phyloP scores from a whole-genome alignment of 1,140 invertebrate genomes.

The Mizuhopecten yessoensis region DNA sequence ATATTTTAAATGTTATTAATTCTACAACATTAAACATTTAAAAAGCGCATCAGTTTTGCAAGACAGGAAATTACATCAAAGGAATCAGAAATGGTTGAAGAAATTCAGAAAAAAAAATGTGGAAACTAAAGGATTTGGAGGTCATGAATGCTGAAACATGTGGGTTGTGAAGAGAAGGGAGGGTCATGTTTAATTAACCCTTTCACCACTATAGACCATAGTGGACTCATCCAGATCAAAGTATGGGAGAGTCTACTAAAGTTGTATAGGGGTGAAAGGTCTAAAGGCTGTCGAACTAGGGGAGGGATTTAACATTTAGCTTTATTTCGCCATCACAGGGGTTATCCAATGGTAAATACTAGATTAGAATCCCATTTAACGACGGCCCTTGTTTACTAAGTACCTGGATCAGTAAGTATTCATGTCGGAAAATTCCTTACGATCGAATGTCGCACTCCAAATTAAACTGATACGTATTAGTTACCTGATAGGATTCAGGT shows the following conservation, averaged over 20 bases:
- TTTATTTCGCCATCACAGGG: constrained; percentile 18
- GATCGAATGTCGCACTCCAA: constrained; percentile 30
- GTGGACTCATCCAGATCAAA: too few species aligned
- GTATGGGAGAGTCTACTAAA: too few species aligned
- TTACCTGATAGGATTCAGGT: constrained; percentile 38
- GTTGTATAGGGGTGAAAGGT: too few species aligned
- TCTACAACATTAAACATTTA: neutral
- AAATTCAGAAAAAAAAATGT: neutral
- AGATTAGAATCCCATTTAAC: neutral
- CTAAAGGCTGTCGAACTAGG: neutral
- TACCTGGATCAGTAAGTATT: constrained; percentile 18
- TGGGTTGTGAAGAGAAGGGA: neutral
- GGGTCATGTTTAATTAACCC: too few species aligned
- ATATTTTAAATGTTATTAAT: too few species aligned
- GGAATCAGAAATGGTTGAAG: neutral
- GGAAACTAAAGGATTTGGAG: neutral
- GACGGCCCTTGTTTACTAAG: neutral
- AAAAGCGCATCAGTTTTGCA: neutral
- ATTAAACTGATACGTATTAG: constrained; percentile 5
- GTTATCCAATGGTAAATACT: constrained; percentile 27
- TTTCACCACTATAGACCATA: too few species aligned
- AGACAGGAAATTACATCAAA: neutral
- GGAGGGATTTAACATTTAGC: neutral
- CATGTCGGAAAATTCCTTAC: neutral
- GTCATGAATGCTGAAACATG: neutral